These are phyloP conservation scores for Cataglyphis rosenhaueri DNA, from an alignment of 2,888 invertebrate genomes.

Conservation along the genomic window DNA sequence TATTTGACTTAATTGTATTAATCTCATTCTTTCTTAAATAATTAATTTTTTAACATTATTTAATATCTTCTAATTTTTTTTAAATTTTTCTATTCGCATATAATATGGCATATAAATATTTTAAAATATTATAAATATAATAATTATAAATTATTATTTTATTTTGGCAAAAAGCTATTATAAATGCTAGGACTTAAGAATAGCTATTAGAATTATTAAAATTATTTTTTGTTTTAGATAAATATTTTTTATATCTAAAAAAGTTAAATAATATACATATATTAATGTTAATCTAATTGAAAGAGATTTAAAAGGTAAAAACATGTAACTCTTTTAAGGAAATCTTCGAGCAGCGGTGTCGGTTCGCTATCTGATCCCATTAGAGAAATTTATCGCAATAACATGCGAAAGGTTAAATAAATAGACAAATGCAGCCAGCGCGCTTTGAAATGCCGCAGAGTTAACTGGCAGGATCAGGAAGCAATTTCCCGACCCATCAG, in stretches of 20 bases:
- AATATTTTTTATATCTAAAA: neutral
- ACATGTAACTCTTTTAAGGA: neutral
- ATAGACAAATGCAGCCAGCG: constrained; percentile 1
- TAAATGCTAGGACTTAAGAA: neutral
- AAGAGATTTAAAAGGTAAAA: neutral
- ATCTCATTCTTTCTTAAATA: neutral
- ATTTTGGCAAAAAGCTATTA: neutral
- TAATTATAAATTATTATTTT: neutral
- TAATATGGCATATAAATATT: no score
- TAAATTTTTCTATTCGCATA: no score
- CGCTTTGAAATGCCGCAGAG: constrained; percentile 39
- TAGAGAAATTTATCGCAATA: constrained; percentile 27
- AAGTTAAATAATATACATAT: neutral
- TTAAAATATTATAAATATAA: no score
- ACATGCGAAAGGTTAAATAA: constrained; percentile 39
- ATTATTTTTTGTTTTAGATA: neutral
- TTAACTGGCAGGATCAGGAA: constrained; percentile 7
- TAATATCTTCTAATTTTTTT: neutral
- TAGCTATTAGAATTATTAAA: neutral
- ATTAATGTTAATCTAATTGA: neutral
- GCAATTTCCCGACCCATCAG: constrained; percentile 40
- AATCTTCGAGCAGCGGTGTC: neutral
- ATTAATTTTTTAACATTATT: neutral
- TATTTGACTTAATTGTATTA: neutral
- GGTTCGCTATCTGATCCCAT: constrained; percentile 19